Percentiles rank a stretch among this genome's conserved stretches.
phyloP scores from a whole-genome alignment of 2,888 invertebrate species.

The Macrophya alboannulata region DNA sequence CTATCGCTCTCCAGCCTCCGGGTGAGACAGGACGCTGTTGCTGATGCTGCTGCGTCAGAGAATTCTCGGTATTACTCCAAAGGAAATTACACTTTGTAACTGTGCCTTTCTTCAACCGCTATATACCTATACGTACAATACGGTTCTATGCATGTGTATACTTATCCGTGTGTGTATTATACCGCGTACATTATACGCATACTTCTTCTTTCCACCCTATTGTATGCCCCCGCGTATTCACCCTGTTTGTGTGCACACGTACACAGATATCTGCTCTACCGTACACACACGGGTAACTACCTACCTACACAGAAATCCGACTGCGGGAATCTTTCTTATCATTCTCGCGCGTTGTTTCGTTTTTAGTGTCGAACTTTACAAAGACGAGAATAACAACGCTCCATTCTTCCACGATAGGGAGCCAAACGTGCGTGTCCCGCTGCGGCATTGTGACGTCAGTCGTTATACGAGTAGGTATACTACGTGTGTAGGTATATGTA shows the following conservation, averaged over 20 bases:
- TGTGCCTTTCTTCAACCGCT: constrained; percentile 14
- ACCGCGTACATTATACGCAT: constrained; percentile 3
- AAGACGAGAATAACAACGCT: constrained; percentile 37
- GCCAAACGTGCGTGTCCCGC: constrained; percentile 47
- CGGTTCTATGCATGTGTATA: neutral
- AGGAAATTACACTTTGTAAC: constrained; percentile 50
- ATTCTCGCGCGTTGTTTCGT: constrained; percentile 40
- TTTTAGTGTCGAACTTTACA: constrained; percentile 48
- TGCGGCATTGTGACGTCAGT: constrained; percentile 51
- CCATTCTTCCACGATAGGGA: constrained; percentile 19
- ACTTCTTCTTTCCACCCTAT: neutral
- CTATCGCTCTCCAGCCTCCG: constrained; percentile 16
- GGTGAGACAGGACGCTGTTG: constrained; percentile 21
- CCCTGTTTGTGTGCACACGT: neutral
- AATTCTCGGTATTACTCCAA: constrained; percentile 48
- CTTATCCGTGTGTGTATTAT: neutral
- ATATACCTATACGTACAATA: neutral
- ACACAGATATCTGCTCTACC: neutral
- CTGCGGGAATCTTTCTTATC: constrained; percentile 52
- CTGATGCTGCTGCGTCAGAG: constrained; percentile 38
- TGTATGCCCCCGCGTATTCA: neutral
- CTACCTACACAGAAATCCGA: too few species aligned
- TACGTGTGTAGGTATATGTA: neutral
- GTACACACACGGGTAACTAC: neutral
- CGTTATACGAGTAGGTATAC: constrained; percentile 10